Evolutionary conservation across 2,113 vertebrate species (phyloP).

Genomic region (Scopus umbretta): DNA sequence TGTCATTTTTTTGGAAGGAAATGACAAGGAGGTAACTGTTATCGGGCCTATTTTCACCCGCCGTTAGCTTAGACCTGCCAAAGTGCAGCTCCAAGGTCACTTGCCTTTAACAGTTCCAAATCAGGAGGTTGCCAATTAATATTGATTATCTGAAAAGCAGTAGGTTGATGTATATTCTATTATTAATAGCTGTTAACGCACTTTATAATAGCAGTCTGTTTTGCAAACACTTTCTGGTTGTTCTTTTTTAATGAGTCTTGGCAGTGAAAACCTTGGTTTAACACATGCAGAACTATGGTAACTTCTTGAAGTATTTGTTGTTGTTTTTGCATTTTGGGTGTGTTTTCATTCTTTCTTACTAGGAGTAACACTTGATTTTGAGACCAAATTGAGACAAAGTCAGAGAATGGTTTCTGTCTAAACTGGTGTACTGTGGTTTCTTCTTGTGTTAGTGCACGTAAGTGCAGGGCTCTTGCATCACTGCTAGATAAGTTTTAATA

Average conservation of each 20-base stretch:
- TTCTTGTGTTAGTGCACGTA: background rate
- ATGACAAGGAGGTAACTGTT: conserved; percentile 17
- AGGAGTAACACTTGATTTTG: background rate
- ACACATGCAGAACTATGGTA: background rate
- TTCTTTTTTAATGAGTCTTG: conserved; percentile 27
- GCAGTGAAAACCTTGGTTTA: background rate
- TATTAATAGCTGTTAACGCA: conserved; percentile 39
- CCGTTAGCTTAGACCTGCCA: background rate
- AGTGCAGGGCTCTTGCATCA: background rate
- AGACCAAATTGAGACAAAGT: background rate
- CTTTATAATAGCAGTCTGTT: conserved; percentile 6
- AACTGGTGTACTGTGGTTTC: background rate
- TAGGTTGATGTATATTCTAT: background rate
- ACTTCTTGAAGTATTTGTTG: background rate
- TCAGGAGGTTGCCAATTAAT: conserved; percentile 24
- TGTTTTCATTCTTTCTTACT: background rate
- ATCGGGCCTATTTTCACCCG: background rate
- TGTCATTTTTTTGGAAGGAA: conserved; percentile 50
- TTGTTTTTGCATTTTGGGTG: background rate
- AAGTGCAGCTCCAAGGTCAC: background rate
- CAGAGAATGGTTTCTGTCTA: background rate
- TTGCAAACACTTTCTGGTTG: conserved; percentile 1
- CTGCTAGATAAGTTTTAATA: background rate
- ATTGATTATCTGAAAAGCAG: background rate
- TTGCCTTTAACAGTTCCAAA: background rate